phyloP scores from a whole-genome alignment of 2,888 invertebrate genomes.

The Podotricha telesiphe region DNA sequence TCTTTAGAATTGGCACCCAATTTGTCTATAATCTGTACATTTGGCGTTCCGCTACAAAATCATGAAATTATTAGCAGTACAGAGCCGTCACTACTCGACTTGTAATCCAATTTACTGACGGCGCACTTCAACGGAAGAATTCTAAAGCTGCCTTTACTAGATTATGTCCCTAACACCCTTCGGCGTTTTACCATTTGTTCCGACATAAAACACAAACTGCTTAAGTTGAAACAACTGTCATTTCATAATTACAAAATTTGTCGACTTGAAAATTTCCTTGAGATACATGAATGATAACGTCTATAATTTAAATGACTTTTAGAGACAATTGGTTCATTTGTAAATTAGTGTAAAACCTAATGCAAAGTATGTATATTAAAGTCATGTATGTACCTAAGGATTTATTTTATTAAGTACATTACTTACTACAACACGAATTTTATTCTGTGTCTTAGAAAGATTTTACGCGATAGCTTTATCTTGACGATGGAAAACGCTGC shows the following conservation, averaged over 20 bases:
- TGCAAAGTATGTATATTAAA: no score
- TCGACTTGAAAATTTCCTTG: background rate
- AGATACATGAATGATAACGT: background rate
- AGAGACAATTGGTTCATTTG: background rate
- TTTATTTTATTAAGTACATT: background rate
- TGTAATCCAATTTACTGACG: conserved; percentile 78
- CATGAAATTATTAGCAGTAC: conserved; percentile 71
- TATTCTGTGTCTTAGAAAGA: background rate
- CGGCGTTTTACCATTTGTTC: conserved; percentile 43
- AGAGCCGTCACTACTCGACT: conserved; percentile 63
- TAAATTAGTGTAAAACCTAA: no score
- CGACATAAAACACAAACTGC: conserved; percentile 41
- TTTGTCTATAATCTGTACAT: conserved; percentile 61
- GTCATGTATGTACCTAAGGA: no score
- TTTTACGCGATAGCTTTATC: conserved; percentile 2
- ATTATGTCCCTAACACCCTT: conserved; percentile 62
- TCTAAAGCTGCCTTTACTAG: conserved; percentile 67
- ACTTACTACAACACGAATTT: background rate
- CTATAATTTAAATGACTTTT: background rate
- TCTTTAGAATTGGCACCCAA: conserved; percentile 18
- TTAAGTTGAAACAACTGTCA: conserved; percentile 25
- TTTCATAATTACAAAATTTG: conserved; percentile 28
- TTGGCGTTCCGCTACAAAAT: conserved; percentile 67
- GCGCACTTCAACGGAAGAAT: conserved; percentile 66
- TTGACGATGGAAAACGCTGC: conserved; percentile 23